These are phyloP conservation scores for Epinephelus fuscoguttatus DNA, from an alignment of 2,113 vertebrate species.

Conservation along the genomic window DNA sequence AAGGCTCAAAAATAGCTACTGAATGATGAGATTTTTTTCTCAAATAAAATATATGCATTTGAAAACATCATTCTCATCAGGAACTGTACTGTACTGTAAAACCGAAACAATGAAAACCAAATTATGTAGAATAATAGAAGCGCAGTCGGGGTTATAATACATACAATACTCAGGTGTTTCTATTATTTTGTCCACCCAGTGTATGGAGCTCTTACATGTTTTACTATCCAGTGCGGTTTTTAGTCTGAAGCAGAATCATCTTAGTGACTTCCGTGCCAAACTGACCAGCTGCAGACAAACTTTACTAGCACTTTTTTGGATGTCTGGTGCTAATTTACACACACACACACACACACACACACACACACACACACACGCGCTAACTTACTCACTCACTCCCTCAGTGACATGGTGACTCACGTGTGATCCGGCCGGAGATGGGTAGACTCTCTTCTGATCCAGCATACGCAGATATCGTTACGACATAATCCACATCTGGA, in stretches of 20 bases:
- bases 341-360: neutral
- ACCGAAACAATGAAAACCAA: neutral
- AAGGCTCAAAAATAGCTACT: neutral
- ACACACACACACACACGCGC: neutral
- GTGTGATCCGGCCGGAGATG: constrained; percentile 92
- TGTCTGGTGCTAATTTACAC: constrained; percentile 16
- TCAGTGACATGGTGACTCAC: constrained; percentile 84
- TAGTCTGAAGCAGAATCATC: neutral
- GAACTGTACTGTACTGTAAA: too few relatives aligned
- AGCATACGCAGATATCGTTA: constrained; percentile 89
- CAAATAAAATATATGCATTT: neutral
- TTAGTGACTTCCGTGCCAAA: constrained; percentile 8
- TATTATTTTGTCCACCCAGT: neutral
- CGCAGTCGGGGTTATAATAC: neutral
- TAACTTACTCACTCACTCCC: neutral
- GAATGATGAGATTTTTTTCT: neutral
- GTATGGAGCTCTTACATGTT: neutral
- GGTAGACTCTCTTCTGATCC: constrained; percentile 91
- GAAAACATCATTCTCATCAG: neutral
- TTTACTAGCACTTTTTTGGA: constrained; percentile 1
- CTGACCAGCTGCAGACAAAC: constrained; percentile 31
- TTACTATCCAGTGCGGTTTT: neutral
- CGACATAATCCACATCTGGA: constrained; percentile 90
- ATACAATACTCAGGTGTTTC: neutral
- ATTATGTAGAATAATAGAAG: neutral